Percentiles rank a stretch among this genome's conserved stretches.
These are phyloP conservation scores for Lasiommata megera DNA, from an alignment of 2,888 invertebrate genomes.

Conservation along the genomic window DNA sequence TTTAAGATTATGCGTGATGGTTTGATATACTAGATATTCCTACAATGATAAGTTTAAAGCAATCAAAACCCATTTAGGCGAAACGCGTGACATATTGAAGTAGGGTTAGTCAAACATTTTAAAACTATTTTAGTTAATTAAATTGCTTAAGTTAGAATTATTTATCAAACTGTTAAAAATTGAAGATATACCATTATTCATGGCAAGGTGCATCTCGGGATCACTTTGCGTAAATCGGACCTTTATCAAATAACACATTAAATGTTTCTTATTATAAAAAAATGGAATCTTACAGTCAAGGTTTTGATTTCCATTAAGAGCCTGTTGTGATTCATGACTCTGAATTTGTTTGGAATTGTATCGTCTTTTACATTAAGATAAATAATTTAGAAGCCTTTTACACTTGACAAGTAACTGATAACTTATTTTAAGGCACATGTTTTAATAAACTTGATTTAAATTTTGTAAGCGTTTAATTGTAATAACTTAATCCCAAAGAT, in stretches of 20 bases:
- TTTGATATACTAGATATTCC: too few species aligned
- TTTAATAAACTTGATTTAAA: slow-evolving; percentile 25
- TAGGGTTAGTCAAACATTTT: not conserved
- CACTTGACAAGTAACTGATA: slow-evolving; percentile 28
- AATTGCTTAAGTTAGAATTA: slow-evolving; percentile 18
- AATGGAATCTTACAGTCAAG: slow-evolving; percentile 31
- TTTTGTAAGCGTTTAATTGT: slow-evolving; percentile 1
- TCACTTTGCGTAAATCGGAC: slow-evolving; percentile 50
- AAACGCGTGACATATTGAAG: too few species aligned
- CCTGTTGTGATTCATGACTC: slow-evolving; percentile 39
- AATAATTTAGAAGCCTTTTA: slow-evolving; percentile 28
- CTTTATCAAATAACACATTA: slow-evolving; percentile 51
- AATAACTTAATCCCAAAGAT: not conserved
- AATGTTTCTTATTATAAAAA: slow-evolving; percentile 38
- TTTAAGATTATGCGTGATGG: not conserved
- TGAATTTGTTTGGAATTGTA: slow-evolving; percentile 33
- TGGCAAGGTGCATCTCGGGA: slow-evolving; percentile 36
- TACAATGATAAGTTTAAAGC: too few species aligned
- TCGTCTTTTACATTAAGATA: slow-evolving; percentile 20
- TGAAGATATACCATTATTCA: slow-evolving; percentile 30
- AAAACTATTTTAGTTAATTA: slow-evolving; percentile 13
- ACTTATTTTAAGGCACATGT: slow-evolving; percentile 26
- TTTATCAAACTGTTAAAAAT: slow-evolving; percentile 13
- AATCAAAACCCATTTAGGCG: too few species aligned
- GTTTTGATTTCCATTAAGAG: slow-evolving; percentile 43